These are phyloP conservation scores for Thymelicus acteon DNA, from an alignment of 2,888 invertebrate species.

Conservation along the genomic window DNA sequence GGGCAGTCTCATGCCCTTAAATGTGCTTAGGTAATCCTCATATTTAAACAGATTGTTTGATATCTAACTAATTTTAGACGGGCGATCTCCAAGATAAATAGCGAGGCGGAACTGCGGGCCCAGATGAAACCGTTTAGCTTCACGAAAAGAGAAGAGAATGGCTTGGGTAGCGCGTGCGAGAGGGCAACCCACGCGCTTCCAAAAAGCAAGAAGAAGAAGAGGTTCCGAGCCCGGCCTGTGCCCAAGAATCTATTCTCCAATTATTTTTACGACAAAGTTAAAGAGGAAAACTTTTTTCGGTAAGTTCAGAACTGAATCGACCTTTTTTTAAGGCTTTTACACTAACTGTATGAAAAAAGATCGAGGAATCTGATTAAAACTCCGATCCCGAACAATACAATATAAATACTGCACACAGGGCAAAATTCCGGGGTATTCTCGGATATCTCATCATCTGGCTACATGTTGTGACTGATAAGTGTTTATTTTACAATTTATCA, in stretches of 20 bases:
- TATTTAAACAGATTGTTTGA: too few relatives aligned
- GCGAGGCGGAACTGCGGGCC: slow-evolving; percentile 86
- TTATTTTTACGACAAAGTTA: slow-evolving; percentile 88
- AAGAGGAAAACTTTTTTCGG: slow-evolving; percentile 90
- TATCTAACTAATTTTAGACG: slow-evolving; percentile 64
- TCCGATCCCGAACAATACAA: too few relatives aligned
- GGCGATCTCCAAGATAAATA: slow-evolving; percentile 84
- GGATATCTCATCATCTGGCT: too few relatives aligned
- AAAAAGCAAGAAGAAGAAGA: slow-evolving; percentile 76
- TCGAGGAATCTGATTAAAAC: too few relatives aligned
- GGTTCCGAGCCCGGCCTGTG: slow-evolving; percentile 88
- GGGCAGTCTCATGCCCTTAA: too few relatives aligned
- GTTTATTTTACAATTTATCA: too few relatives aligned
- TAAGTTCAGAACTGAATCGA: slow-evolving; percentile 51
- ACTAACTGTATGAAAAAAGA: too few relatives aligned
- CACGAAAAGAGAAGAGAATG: slow-evolving; percentile 84
- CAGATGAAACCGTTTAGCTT: slow-evolving; percentile 88
- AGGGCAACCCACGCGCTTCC: slow-evolving; percentile 61
- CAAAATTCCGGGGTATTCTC: too few relatives aligned
- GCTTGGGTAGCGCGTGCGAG: slow-evolving; percentile 68
- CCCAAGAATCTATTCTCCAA: slow-evolving; percentile 89
- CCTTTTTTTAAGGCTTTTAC: too few relatives aligned
- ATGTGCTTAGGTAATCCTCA: too few relatives aligned
- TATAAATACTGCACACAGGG: too few relatives aligned
- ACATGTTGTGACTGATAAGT: too few relatives aligned